Conservation (phyloP, 92 coral and sea anemone genomes). For the Porites divaricata region DNA sequence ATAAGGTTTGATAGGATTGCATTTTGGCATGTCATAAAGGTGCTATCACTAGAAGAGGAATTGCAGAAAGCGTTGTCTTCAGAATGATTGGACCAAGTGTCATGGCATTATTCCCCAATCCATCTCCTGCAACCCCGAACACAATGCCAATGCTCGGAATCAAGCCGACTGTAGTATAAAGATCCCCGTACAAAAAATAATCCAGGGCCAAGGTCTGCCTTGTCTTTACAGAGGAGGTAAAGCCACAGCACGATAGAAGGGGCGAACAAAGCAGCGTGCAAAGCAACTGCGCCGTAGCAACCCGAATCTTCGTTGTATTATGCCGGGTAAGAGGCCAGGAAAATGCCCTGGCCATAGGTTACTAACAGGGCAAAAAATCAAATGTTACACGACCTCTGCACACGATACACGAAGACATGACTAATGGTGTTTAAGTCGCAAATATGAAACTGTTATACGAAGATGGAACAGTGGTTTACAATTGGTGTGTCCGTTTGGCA, state of each 20-base stretch:
- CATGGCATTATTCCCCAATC: background rate
- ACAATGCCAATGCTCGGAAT: background rate
- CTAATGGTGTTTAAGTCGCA: too few species aligned
- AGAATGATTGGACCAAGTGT: constrained; percentile 2
- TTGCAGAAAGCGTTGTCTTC: background rate
- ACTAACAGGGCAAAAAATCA: background rate
- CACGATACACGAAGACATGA: background rate
- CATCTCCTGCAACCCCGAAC: background rate
- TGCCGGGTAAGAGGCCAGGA: constrained; percentile 1
- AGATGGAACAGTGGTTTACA: constrained; percentile 25
- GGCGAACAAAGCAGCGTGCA: background rate
- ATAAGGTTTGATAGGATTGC: too few species aligned
- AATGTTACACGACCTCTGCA: background rate
- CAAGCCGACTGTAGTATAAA: background rate
- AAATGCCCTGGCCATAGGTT: constrained; percentile 2
- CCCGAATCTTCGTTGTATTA: background rate
- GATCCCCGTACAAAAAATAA: background rate
- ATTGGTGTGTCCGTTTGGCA: constrained; percentile 30
- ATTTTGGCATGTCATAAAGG: too few species aligned
- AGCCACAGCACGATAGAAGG: background rate
- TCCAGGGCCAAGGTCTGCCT: background rate
- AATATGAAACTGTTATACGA: background rate
- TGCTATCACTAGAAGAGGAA: background rate
- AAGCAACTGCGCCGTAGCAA: background rate
- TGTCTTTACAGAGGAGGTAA: background rate